Conservation (phyloP, 2,113 vertebrate species). For the Strigops habroptila region DNA sequence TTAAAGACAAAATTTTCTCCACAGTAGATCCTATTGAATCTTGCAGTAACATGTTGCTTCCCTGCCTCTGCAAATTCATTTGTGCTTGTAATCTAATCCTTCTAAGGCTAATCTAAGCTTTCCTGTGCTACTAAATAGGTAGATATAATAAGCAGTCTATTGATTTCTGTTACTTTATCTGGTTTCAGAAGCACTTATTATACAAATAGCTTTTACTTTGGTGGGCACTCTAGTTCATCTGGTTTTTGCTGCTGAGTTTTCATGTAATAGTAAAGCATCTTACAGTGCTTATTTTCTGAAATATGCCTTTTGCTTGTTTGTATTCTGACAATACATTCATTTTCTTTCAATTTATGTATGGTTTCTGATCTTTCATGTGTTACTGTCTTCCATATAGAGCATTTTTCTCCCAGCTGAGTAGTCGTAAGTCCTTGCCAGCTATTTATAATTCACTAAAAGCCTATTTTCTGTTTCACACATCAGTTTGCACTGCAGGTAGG, state of each 20-base stretch:
- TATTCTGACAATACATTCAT: neutral
- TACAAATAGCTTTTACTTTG: slow-evolving; percentile 2
- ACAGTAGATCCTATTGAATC: neutral
- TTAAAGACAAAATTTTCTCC: neutral
- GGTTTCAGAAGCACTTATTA: slow-evolving; percentile 6
- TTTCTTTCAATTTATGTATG: neutral
- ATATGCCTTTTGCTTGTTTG: neutral
- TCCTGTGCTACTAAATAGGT: neutral
- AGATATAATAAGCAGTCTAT: neutral
- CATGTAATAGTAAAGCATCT: neutral
- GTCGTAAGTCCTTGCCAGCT: neutral
- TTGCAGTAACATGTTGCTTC: neutral
- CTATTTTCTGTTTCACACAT: slow-evolving; percentile 13
- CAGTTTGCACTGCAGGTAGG: slow-evolving; percentile 6
- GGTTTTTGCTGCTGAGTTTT: neutral
- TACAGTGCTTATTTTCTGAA: neutral
- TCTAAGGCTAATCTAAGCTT: neutral
- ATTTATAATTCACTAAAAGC: slow-evolving; percentile 18
- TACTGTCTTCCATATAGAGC: neutral
- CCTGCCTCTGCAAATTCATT: neutral
- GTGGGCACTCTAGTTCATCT: neutral
- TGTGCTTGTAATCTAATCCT: neutral
- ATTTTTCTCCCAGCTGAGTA: neutral
- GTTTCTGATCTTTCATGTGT: slow-evolving; percentile 9
- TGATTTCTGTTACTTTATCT: neutral